Evolutionary conservation across 2,113 vertebrate genomes (phyloP).

Genomic region (Enhydra lutris): DNA sequence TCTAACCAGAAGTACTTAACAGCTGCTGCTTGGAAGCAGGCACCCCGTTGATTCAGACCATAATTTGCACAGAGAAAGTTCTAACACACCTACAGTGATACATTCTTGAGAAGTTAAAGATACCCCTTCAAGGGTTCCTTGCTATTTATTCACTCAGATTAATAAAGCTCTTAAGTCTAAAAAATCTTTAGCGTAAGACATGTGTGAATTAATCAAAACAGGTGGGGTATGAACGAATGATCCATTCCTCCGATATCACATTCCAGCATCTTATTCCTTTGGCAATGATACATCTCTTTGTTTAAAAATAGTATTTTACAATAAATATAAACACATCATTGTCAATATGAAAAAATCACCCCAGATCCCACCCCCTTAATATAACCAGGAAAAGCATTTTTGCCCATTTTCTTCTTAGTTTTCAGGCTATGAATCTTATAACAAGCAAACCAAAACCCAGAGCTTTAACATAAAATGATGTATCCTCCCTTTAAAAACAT

Average conservation of each 20-base stretch:
- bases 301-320: neutral
- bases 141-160: neutral
- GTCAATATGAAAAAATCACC: neutral
- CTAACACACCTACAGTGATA: fast-evolving
- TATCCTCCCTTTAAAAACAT: neutral
- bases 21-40: too few species aligned
- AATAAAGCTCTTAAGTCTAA: neutral
- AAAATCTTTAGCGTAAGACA: neutral
- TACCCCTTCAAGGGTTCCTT: neutral
- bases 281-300: neutral
- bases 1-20: neutral
- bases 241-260: fast-evolving
- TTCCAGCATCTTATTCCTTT: neutral
- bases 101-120: neutral
- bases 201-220: neutral
- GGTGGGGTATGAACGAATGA: neutral
- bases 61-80: neutral
- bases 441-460: neutral
- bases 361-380: neutral
- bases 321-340: neutral
- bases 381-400: neutral
- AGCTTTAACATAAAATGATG: neutral
- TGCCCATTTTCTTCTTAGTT: neutral
- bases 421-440: neutral
- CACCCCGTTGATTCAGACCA: fast-evolving